Base-by-base conservation (phyloP, 2,888 invertebrate species). In the Taenaris catops region DNA sequence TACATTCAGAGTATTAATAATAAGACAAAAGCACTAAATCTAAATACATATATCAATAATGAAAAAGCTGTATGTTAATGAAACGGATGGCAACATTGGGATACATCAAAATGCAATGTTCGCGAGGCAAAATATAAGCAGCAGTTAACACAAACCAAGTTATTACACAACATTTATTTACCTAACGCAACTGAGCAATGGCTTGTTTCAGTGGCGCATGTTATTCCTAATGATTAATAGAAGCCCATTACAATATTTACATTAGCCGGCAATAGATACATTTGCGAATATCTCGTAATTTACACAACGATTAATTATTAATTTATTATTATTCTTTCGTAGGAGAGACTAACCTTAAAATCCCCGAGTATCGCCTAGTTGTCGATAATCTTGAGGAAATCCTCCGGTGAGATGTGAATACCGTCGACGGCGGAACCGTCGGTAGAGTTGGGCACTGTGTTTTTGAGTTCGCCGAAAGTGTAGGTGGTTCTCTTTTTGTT, bases 231-330 rank as follows among this genome's bases (percentile, higher is more conserved):
- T 64, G 25, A 32, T 32, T 18, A 67, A 70, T 72, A 75, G 64
- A 84, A 84, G 81, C 81, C 68, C 79, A 76, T 73, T 83, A 83
- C 75, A 80, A 70, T 86, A 86, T 86, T 76, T 86, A 86, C 84
- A 86, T 51, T 63, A 59, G 68, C 70, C 61, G 67, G 63, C 62
- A 55, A 57, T 57, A 56, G 55, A 64, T 58, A 67, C 59, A 63
- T 56, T 59, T 53, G 59, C 61, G 53, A 46, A 58, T 66, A 65
- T 53, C 65, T 71, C 69, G 18, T 69, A 68, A 66, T 72, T 66
- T 74, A 74, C 75, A 76, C 71, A 58, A 67, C 53, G 61, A 63
- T 49, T 50, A 52, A 56, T 58, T 47, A 57, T 59, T 36, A n/a
- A n/a, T n/a, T n/a, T n/a, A 29, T 32, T 17, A 27, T 38, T 34